These are phyloP conservation scores for Iphiclides podalirius DNA, from an alignment of 2,888 invertebrate species.

Conservation along the genomic window DNA sequence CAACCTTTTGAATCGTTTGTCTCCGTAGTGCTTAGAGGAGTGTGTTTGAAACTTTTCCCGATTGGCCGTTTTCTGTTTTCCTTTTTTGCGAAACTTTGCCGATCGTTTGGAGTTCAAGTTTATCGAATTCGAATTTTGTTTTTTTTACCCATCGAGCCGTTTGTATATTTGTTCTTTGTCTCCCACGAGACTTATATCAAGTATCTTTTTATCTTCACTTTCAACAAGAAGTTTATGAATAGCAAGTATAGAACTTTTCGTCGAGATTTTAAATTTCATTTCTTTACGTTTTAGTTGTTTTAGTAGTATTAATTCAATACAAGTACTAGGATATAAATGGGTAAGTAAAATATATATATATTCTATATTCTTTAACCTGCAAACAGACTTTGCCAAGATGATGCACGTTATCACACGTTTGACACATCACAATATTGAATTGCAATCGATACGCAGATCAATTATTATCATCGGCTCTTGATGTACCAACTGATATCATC, in stretches of 20 bases:
- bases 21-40: slow-evolving; percentile 36
- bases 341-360: too few relatives aligned
- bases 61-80: slow-evolving; percentile 52
- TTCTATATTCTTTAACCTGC: too few relatives aligned
- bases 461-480: too few relatives aligned
- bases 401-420: too few relatives aligned
- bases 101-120: slow-evolving; percentile 30
- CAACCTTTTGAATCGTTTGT: slow-evolving; percentile 36
- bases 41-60: slow-evolving; percentile 52
- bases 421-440: too few relatives aligned
- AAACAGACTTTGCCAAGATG: too few relatives aligned
- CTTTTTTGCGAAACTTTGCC: slow-evolving; percentile 39
- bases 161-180: slow-evolving; percentile 18
- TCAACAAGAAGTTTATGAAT: slow-evolving; percentile 22
- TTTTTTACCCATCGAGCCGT: slow-evolving; percentile 20
- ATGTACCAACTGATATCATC: too few relatives aligned
- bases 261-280: slow-evolving; percentile 2
- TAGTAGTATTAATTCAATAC: background rate
- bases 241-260: slow-evolving; percentile 15
- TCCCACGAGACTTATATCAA: slow-evolving; percentile 17
- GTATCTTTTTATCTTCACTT: slow-evolving; percentile 16
- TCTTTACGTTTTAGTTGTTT: background rate
- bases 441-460: too few relatives aligned
- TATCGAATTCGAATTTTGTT: slow-evolving; percentile 31
- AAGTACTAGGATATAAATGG: too few relatives aligned